phyloP scores from a whole-genome alignment of 1,140 invertebrate species.

The Drosophila trapezifrons region DNA sequence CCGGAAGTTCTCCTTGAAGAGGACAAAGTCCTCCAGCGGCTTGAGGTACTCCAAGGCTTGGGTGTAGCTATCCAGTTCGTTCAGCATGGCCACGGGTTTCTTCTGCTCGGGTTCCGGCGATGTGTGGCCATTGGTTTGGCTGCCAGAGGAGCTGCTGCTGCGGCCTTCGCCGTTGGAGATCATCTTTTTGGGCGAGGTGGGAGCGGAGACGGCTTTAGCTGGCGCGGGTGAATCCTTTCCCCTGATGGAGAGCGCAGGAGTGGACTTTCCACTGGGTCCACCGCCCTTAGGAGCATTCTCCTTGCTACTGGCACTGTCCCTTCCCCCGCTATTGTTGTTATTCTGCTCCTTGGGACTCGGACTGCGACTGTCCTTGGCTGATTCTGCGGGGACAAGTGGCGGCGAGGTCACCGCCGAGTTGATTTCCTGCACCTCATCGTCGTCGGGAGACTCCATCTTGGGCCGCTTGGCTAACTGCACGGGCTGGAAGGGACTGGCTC shows the following conservation, averaged over 20 bases:
- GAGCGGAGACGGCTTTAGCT: constrained; percentile 26
- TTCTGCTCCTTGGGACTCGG: constrained; percentile 67
- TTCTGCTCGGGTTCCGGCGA: constrained; percentile 52
- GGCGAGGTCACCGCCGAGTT: constrained; percentile 47
- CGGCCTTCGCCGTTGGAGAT: background rate
- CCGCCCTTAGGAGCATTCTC: constrained; percentile 67
- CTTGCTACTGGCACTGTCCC: constrained; percentile 71
- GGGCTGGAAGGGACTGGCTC: constrained; percentile 65
- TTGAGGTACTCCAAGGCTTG: constrained; percentile 77
- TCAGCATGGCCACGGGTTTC: constrained; percentile 24
- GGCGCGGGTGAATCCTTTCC: constrained; percentile 46
- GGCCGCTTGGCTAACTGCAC: constrained; percentile 66
- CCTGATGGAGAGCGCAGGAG: constrained; percentile 51
- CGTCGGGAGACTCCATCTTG: constrained; percentile 60
- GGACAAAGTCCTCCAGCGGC: constrained; percentile 78
- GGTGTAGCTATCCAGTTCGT: constrained; percentile 69
- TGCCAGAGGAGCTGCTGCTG: constrained; percentile 15
- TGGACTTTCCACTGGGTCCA: constrained; percentile 63
- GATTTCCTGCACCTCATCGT: constrained; percentile 69
- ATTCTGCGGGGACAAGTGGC: constrained; percentile 35
- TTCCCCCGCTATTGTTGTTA: constrained; percentile 64
- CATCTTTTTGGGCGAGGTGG: constrained; percentile 59
- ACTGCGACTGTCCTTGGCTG: constrained; percentile 30
- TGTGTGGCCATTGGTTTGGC: constrained; percentile 62
- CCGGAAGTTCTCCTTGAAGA: constrained; percentile 79